These are phyloP conservation scores for Pipistrellus kuhlii DNA, from an alignment of 2,797 vertebrate species.

Conservation along the genomic window DNA sequence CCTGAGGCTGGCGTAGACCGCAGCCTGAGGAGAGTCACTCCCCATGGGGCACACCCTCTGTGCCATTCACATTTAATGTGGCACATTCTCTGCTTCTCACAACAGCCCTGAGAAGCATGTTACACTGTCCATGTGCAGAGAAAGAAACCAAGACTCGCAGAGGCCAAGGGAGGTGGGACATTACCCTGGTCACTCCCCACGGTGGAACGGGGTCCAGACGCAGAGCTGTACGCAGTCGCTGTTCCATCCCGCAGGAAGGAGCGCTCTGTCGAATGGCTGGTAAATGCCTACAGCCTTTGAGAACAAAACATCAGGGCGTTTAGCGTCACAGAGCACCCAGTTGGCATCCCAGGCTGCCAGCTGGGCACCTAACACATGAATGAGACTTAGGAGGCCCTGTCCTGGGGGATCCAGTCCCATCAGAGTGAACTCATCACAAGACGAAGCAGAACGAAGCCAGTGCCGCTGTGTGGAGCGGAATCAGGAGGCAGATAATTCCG, in stretches of 20 bases:
- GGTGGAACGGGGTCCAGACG: background rate
- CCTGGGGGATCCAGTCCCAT: background rate
- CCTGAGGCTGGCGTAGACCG: rapidly evolving
- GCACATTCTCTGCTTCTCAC: background rate
- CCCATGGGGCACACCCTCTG: background rate
- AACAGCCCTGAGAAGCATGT: background rate
- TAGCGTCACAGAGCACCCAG: background rate
- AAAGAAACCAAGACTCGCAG: background rate
- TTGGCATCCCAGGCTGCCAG: background rate
- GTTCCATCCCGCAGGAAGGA: background rate
- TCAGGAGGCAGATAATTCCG: background rate
- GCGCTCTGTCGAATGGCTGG: background rate
- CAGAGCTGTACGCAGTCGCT: rapidly evolving
- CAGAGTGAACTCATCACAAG: rapidly evolving
- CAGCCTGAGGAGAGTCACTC: background rate
- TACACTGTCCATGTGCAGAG: background rate
- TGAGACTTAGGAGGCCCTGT: background rate
- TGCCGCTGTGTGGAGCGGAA: background rate
- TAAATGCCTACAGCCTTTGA: background rate
- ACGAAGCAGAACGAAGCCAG: background rate
- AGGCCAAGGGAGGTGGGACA: background rate
- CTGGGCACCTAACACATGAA: background rate
- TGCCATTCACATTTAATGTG: background rate
- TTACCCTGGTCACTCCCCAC: background rate
- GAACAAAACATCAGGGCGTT: background rate